Evolutionary conservation across 2,797 vertebrate species (phyloP).

Genomic region (Anabas testudineus): DNA sequence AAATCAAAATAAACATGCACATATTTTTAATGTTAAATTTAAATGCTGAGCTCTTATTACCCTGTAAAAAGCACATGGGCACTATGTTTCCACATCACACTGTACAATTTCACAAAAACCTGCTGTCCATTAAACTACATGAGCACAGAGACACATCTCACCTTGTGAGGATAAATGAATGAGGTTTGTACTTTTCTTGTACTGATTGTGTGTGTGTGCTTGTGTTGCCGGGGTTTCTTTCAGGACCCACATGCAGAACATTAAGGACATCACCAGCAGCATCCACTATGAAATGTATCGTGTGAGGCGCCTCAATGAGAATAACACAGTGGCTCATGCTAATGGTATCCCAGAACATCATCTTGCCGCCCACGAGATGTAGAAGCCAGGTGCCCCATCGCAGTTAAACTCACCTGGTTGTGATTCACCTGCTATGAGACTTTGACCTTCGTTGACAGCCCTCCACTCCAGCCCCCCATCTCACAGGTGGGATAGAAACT

Average conservation of each 20-base stretch:
- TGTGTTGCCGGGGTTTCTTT: neutral
- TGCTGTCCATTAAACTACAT: too few species aligned
- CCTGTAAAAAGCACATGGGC: too few species aligned
- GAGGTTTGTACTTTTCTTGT: neutral
- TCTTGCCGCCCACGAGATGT: constrained; percentile 91
- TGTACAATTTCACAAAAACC: too few species aligned
- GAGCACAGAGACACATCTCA: too few species aligned
- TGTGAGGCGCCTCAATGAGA: constrained; percentile 94
- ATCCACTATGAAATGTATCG: constrained; percentile 98
- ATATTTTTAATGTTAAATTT: too few species aligned
- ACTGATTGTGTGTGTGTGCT: neutral
- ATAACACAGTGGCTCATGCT: constrained; percentile 83
- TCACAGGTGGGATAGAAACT: constrained; percentile 57
- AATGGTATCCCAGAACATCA: constrained; percentile 90
- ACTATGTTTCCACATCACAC: too few species aligned
- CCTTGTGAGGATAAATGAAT: neutral
- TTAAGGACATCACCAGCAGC: constrained; percentile 98
- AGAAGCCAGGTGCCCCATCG: constrained; percentile 38
- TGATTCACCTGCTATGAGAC: constrained; percentile 43
- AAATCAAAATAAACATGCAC: too few species aligned
- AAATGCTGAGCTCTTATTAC: too few species aligned
- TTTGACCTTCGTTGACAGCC: constrained; percentile 41
- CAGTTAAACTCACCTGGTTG: constrained; percentile 20
- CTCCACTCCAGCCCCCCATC: constrained; percentile 44
- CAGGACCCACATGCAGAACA: constrained; percentile 99